phyloP scores from a whole-genome alignment of 1,140 invertebrate genomes.

The Hycleus phaleratus region DNA sequence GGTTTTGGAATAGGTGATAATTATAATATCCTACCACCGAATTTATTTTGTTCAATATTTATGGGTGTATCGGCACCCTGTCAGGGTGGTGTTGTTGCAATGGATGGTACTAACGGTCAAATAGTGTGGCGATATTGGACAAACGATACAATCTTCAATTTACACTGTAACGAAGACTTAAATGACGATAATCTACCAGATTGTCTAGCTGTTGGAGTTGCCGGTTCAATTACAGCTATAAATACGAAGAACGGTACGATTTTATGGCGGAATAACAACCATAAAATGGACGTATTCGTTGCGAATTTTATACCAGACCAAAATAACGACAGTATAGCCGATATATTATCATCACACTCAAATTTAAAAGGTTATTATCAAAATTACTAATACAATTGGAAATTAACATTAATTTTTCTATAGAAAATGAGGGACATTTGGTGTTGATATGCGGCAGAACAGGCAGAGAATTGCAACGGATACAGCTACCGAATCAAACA shows the following conservation, averaged over 20 bases:
- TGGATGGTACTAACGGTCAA: constrained; percentile 64
- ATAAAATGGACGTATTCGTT: constrained; percentile 51
- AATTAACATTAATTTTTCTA: constrained; percentile 2
- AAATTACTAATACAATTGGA: not conserved
- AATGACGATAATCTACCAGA: constrained; percentile 63
- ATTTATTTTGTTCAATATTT: constrained; percentile 55
- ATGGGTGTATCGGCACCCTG: constrained; percentile 58
- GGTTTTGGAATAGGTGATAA: constrained; percentile 58
- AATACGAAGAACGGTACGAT: constrained; percentile 57
- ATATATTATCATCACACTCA: constrained; percentile 65
- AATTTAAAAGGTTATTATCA: constrained; percentile 38
- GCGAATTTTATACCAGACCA: constrained; percentile 65
- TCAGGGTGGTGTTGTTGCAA: constrained; percentile 66
- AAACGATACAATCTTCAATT: constrained; percentile 62
- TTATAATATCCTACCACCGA: constrained; percentile 26
- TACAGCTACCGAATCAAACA: constrained; percentile 56
- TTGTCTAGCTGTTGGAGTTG: constrained; percentile 64
- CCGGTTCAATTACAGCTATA: constrained; percentile 60
- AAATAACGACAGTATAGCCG: constrained; percentile 62
- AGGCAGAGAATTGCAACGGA: constrained; percentile 55
- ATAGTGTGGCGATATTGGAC: constrained; percentile 72
- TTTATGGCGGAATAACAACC: constrained; percentile 58
- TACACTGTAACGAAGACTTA: constrained; percentile 68
- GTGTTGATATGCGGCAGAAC: constrained; percentile 63
- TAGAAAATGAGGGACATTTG: constrained; percentile 48